These are phyloP conservation scores for Phylloscopus whistleri DNA, from an alignment of 2,113 vertebrate genomes.

Conservation along the genomic window DNA sequence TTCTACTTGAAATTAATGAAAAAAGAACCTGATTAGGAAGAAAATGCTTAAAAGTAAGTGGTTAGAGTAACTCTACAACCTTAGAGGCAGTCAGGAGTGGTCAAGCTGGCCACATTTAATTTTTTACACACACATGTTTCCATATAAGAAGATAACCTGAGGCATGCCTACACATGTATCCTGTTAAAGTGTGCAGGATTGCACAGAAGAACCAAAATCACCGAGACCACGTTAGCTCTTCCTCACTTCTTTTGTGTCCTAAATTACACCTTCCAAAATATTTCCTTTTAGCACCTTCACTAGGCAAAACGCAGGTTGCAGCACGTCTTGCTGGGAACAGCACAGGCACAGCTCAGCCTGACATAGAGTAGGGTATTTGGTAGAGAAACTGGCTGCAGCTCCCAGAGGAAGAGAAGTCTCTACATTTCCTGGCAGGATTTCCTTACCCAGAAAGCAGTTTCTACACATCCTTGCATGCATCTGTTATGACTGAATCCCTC, in stretches of 20 bases:
- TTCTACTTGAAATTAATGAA: not conserved
- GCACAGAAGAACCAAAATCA: not conserved
- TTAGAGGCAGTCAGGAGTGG: not conserved
- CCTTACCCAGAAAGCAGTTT: not conserved
- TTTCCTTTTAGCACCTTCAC: not conserved
- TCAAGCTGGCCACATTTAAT: not conserved
- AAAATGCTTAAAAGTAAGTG: not conserved
- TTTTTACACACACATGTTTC: not conserved
- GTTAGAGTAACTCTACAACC: not conserved
- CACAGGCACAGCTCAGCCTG: not conserved
- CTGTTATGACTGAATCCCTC: not conserved
- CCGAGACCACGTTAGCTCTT: not conserved
- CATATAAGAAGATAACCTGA: not conserved
- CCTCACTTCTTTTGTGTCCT: not conserved
- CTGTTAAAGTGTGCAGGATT: not conserved
- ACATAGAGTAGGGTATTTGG: fast-evolving
- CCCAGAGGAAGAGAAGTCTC: not conserved
- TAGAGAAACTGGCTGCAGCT: not conserved
- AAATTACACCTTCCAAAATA: not conserved
- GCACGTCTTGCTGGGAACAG: not conserved
- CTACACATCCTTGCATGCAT: fast-evolving
- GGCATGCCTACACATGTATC: not conserved
- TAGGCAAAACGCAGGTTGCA: not conserved
- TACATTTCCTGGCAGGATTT: not conserved
- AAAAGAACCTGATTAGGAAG: not conserved